Evolutionary conservation across 2,797 vertebrate genomes (phyloP).

Genomic region (Gambusia yucatana): DNA sequence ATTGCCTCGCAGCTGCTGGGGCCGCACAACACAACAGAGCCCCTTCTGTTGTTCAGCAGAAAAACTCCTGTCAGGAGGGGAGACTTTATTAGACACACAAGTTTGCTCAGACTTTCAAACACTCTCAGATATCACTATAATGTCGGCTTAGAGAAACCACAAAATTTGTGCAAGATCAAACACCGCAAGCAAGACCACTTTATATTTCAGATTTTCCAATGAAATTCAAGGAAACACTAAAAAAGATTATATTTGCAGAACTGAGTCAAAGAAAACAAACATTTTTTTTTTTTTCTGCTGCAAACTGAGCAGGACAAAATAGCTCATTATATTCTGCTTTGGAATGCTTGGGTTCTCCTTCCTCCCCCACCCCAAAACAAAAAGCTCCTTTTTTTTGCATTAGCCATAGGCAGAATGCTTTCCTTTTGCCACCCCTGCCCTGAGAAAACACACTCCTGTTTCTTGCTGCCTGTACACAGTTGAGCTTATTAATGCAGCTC

Average conservation of each 20-base stretch:
- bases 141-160: constrained; percentile 81
- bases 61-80: constrained; percentile 85
- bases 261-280: constrained; percentile 79
- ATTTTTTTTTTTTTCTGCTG: constrained; percentile 78
- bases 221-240: neutral
- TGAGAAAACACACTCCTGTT: constrained; percentile 97
- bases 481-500: constrained; percentile 91
- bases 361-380: constrained; percentile 89
- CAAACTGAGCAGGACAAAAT: constrained; percentile 86
- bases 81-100: constrained; percentile 92
- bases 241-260: neutral
- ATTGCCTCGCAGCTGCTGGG: constrained; percentile 91
- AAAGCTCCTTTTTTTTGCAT: constrained; percentile 86
- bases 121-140: constrained; percentile 89
- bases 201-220: constrained; percentile 1
- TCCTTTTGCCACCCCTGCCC: constrained; percentile 97
- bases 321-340: constrained; percentile 90
- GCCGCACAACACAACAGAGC: constrained; percentile 89
- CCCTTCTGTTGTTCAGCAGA: constrained; percentile 92
- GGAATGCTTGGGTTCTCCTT: constrained; percentile 90
- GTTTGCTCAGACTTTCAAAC: constrained; percentile 89
- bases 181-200: neutral
- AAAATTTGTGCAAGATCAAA: constrained; percentile 19
- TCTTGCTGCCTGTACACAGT: constrained; percentile 92
- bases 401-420: constrained; percentile 94